Base-by-base conservation (phyloP, 2,113 vertebrate species). In the Chascanopsetta lugubris region DNA sequence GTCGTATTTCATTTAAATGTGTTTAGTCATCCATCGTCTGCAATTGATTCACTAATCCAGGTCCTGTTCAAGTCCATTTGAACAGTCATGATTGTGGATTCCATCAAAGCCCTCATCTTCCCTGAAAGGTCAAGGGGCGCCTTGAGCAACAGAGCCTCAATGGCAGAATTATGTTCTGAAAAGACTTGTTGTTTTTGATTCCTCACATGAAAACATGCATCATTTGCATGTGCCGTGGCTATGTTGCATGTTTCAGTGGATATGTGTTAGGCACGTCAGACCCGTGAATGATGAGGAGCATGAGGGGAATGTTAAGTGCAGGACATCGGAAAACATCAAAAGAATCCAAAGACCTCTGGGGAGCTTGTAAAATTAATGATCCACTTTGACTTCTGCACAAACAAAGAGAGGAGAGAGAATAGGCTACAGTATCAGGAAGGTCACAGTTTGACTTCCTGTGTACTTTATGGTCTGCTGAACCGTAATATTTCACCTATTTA, bases 351-450 rank as follows among this genome's bases (percentile, higher is more conserved):
- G 10, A 58, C 75, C 71, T 78, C 48, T 15, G 0, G 61, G 75
- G 75, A 83, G 61, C 62, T 60, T 8, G 56, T 90, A 83, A 91
- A 90, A 87, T 86, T 80, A 88, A 88, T 88, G 90, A 88, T 77
- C 88, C 85, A 72, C 61, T 72, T 53, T 75, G 74, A 82, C 79
- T 82, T 66, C 38, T 62, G 81, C 21, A 27, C 64, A 69, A 85
- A 82, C n/a, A 83, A 75, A 88, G 82, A 90, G 79, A 79, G 50
- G 56, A 45, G 17, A 80, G 65, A 88, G 76, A 87, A 86, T 63
- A 55, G 63, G 57, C 78, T 80, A 77, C 88, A 89, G 85, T 87
- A 71, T 64, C 59, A 54, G 61, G 61, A 64, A 58, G 77, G 85
- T 82, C 81, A 74, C 59, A 75, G 80, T 76, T 83, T 72, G 79